phyloP scores from a whole-genome alignment of 2,888 invertebrate species.

The Sthenelais limicola region DNA sequence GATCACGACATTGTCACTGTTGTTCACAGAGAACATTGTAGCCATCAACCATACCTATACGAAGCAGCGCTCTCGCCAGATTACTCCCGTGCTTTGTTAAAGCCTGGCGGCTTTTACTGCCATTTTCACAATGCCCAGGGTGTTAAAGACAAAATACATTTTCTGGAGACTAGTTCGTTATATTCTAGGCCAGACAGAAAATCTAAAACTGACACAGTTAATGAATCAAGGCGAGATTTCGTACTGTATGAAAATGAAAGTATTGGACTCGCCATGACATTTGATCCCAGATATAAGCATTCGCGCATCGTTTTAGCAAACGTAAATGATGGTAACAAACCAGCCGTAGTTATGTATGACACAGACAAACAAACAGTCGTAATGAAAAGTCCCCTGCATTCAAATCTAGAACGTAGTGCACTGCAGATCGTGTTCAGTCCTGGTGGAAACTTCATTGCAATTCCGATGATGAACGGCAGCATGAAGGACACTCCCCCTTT shows the following conservation, averaged over 20 bases:
- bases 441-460: conserved; percentile 32
- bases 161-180: not conserved
- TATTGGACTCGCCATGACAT: conserved; percentile 18
- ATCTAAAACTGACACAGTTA: not conserved
- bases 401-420: not conserved
- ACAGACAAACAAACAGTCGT: not conserved
- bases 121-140: conserved; percentile 11
- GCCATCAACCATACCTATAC: conserved; percentile 7
- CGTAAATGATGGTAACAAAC: conserved; percentile 12
- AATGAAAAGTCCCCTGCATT: conserved; percentile 3
- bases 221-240: not conserved
- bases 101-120: conserved; percentile 21
- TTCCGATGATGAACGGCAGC: conserved; percentile 1
- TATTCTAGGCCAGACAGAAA: not conserved
- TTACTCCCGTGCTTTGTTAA: conserved; percentile 26
- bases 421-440: conserved; percentile 33
- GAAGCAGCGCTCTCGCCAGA: conserved; percentile 32
- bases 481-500: conserved; percentile 19
- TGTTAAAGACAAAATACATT: conserved; percentile 12
- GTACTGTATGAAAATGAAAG: conserved; percentile 25
- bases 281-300: conserved; percentile 35
- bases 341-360: conserved; percentile 18
- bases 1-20: conserved; percentile 5
- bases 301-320: conserved; percentile 30
- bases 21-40: conserved; percentile 11